Evolutionary conservation across 2,113 vertebrate species (phyloP).

Genomic region (Caranx ignobilis): DNA sequence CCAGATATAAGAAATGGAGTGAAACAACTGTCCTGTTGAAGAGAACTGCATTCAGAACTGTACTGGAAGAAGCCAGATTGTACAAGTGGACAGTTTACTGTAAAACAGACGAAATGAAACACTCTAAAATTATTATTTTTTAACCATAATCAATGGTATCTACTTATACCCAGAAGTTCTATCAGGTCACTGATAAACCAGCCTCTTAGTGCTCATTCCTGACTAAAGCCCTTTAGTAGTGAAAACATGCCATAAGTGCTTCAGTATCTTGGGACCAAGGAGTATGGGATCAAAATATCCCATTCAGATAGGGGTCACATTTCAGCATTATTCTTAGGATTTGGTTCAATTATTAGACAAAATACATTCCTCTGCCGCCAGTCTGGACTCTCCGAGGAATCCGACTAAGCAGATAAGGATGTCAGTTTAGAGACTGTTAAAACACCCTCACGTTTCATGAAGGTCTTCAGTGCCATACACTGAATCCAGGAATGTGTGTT

Average conservation of each 20-base stretch:
- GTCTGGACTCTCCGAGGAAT: constrained; percentile 66
- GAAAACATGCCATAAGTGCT: constrained; percentile 82
- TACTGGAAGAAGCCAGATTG: neutral
- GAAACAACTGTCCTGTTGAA: neutral
- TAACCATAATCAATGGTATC: neutral
- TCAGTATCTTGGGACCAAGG: constrained; percentile 59
- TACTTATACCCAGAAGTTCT: neutral
- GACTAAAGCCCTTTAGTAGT: constrained; percentile 71
- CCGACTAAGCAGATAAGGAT: constrained; percentile 67
- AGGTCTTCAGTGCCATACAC: constrained; percentile 44
- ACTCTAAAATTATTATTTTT: neutral
- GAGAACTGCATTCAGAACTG: neutral
- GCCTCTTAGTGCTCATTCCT: constrained; percentile 65
- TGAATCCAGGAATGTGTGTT: constrained; percentile 58
- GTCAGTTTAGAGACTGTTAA: constrained; percentile 53
- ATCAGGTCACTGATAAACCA: constrained; percentile 48
- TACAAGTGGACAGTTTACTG: neutral
- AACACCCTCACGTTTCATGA: constrained; percentile 73
- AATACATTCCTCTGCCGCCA: constrained; percentile 78
- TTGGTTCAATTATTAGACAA: constrained; percentile 81
- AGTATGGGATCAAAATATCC: constrained; percentile 75
- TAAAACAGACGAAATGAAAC: neutral
- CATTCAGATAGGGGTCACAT: constrained; percentile 75
- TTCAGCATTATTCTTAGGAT: constrained; percentile 76
- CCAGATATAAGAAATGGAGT: neutral